Evolutionary conservation across 1,140 invertebrate species (phyloP).

Genomic region (Drosophila tropicalis): DNA sequence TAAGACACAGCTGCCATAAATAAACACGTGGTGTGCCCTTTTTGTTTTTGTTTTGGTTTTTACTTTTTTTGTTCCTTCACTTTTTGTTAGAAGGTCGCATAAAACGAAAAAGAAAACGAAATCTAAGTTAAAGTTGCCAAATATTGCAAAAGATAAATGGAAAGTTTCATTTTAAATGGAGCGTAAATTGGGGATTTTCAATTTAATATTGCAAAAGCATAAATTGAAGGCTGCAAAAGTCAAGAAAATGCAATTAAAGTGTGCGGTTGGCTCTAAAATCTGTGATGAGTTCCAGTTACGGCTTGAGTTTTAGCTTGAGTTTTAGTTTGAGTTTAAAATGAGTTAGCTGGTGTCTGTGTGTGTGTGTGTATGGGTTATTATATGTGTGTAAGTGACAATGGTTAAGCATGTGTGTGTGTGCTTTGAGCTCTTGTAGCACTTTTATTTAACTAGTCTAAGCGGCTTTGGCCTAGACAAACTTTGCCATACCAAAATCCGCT

Average conservation of each 20-base stretch:
- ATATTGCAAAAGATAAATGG: conserved; percentile 23
- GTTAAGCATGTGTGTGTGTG: conserved; percentile 17
- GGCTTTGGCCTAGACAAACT: conserved; percentile 74
- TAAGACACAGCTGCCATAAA: conserved; percentile 70
- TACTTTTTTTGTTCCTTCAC: no score
- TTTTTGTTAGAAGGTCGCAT: conserved; percentile 18
- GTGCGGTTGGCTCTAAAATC: conserved; percentile 9
- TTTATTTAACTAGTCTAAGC: conserved; percentile 79
- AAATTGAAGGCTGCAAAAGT: conserved; percentile 28
- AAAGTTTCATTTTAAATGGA: conserved; percentile 37
- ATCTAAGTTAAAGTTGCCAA: conserved; percentile 18
- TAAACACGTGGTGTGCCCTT: conserved; percentile 55
- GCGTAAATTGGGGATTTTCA: conserved; percentile 30
- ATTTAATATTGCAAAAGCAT: conserved; percentile 7
- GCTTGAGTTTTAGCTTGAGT: background rate
- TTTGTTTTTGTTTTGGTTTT: conserved; percentile 16
- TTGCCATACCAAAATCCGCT: conserved; percentile 68
- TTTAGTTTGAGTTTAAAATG: conserved; percentile 11
- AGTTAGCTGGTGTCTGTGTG: conserved; percentile 3
- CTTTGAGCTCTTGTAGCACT: conserved; percentile 51
- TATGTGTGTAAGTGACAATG: background rate
- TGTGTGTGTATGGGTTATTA: background rate
- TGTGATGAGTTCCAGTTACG: conserved; percentile 10
- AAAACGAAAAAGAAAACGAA: conserved; percentile 26
- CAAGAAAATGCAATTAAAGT: conserved; percentile 48